Percentiles rank a stretch among this genome's conserved stretches.
phyloP scores from a whole-genome alignment of 2,113 vertebrate species.

The Cynocephalus volans region DNA sequence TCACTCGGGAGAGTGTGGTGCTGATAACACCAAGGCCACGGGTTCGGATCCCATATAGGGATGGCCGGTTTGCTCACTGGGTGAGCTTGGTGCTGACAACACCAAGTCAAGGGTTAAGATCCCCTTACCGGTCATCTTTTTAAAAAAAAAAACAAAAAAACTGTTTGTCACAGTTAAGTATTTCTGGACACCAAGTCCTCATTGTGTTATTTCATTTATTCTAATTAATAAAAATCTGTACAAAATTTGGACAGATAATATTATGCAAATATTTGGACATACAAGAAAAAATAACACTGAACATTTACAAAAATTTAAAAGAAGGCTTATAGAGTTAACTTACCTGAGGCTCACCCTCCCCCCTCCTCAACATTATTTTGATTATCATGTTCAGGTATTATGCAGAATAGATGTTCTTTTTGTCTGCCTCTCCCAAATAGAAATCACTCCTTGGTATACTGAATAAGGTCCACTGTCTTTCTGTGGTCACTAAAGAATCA shows the following conservation, averaged over 20 bases:
- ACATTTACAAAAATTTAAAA: slow-evolving; percentile 14
- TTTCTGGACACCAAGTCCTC: slow-evolving; percentile 4
- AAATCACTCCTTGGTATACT: not conserved
- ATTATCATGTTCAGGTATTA: not conserved
- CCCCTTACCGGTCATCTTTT: too few relatives aligned
- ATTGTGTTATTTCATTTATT: slow-evolving; percentile 25
- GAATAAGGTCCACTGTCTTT: not conserved
- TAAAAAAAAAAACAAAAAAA: too few relatives aligned
- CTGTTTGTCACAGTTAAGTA: not conserved
- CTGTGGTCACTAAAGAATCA: not conserved
- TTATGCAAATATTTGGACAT: slow-evolving; percentile 20
- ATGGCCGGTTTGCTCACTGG: too few relatives aligned
- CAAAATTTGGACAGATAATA: slow-evolving; percentile 47
- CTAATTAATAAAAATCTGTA: slow-evolving; percentile 43
- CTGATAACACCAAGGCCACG: too few relatives aligned
- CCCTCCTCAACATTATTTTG: not conserved
- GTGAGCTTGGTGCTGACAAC: too few relatives aligned
- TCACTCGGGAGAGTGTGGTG: too few relatives aligned
- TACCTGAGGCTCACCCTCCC: not conserved
- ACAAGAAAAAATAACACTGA: slow-evolving; percentile 8
- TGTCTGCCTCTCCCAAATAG: not conserved
- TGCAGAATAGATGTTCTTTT: not conserved
- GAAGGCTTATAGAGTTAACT: slow-evolving; percentile 33
- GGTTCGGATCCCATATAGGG: too few relatives aligned
- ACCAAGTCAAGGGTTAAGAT: too few relatives aligned